These are phyloP conservation scores for Botia almorhae DNA, from an alignment of 2,797 vertebrate genomes.

Conservation along the genomic window DNA sequence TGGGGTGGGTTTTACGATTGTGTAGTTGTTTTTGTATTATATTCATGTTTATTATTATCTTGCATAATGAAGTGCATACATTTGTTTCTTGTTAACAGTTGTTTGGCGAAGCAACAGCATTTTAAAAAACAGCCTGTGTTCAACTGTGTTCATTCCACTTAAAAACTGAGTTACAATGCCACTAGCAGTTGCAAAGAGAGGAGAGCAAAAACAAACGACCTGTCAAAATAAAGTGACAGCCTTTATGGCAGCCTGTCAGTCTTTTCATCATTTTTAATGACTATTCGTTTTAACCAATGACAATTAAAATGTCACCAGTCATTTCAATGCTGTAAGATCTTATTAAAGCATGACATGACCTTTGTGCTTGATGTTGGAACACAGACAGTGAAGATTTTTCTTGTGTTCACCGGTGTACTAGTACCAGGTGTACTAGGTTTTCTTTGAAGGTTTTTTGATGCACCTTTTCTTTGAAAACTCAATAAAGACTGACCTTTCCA, in stretches of 20 bases:
- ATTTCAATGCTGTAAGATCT: slow-evolving; percentile 25
- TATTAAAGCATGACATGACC: slow-evolving; percentile 52
- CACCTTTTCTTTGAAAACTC: slow-evolving; percentile 51
- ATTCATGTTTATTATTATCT: no score
- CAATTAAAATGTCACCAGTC: slow-evolving; percentile 55
- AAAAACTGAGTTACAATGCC: no score
- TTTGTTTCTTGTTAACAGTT: no score
- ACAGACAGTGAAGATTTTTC: slow-evolving; percentile 45
- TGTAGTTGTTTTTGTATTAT: no score
- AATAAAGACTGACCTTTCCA: slow-evolving; percentile 68
- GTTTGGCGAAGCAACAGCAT: no score
- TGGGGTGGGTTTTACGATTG: no score
- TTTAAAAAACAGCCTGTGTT: no score
- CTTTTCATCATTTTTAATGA: slow-evolving; percentile 32
- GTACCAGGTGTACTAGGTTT: slow-evolving; percentile 15
- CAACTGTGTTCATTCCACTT: no score
- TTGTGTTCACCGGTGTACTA: background rate
- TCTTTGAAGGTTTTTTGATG: slow-evolving; percentile 42
- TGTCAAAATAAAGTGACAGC: background rate
- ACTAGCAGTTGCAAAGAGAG: slow-evolving; percentile 1
- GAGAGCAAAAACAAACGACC: background rate
- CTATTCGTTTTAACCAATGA: slow-evolving; percentile 39
- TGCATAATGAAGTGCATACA: no score
- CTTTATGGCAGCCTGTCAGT: background rate
- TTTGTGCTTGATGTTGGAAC: slow-evolving; percentile 51